Percentiles rank a stretch among this genome's conserved stretches.
phyloP scores from a whole-genome alignment of 2,797 vertebrate genomes.

The Rhodeus uyekii region DNA sequence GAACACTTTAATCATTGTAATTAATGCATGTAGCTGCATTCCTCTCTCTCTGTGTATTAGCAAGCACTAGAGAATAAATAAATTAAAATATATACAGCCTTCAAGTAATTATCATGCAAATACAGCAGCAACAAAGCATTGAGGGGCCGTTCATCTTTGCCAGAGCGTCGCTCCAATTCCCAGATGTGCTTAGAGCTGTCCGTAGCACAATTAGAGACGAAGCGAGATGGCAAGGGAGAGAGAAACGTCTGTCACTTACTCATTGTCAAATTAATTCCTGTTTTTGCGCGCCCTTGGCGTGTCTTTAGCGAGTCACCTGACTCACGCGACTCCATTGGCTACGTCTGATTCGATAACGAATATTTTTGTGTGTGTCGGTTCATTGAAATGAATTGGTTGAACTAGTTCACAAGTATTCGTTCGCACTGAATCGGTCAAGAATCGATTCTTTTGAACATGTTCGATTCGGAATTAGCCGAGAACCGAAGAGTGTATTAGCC shows the following conservation, averaged over 20 bases:
- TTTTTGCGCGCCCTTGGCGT: constrained; percentile 65
- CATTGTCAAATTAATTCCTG: constrained; percentile 89
- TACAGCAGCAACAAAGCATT: constrained; percentile 76
- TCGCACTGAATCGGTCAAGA: neutral
- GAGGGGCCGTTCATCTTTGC: constrained; percentile 77
- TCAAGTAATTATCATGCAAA: constrained; percentile 87
- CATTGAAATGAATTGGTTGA: neutral
- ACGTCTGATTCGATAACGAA: constrained; percentile 43
- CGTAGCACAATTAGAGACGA: constrained; percentile 75
- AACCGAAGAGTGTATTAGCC: neutral
- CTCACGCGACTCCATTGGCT: constrained; percentile 69
- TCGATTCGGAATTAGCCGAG: neutral
- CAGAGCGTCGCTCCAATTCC: constrained; percentile 78
- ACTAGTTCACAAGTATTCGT: neutral
- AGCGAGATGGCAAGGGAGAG: constrained; percentile 65
- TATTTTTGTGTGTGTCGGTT: neutral
- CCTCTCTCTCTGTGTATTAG: constrained; percentile 57
- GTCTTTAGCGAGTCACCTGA: constrained; percentile 70
- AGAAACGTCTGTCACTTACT: constrained; percentile 82
- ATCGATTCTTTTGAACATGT: neutral
- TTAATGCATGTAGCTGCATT: constrained; percentile 73
- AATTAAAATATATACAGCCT: constrained; percentile 79
- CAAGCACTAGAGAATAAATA: constrained; percentile 76
- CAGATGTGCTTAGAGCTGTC: constrained; percentile 80
- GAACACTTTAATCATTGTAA: constrained; percentile 82